phyloP scores from a whole-genome alignment of 2,888 invertebrate species.

The Petrophora chlorosata region DNA sequence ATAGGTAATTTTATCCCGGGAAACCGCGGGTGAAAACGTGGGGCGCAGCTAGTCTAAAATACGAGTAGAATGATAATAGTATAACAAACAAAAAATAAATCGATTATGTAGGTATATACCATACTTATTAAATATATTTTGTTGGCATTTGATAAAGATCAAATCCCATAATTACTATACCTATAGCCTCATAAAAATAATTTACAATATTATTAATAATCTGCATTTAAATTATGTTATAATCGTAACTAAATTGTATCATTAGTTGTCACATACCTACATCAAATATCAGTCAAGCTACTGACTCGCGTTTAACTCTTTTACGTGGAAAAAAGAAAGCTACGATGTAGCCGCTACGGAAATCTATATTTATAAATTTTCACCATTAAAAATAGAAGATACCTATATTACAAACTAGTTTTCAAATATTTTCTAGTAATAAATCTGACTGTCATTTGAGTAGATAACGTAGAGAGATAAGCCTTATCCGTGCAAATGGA shows the following conservation, averaged over 20 bases:
- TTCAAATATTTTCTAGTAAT: background rate
- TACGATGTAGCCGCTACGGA: conserved; percentile 15
- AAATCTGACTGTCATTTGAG: conserved; percentile 13
- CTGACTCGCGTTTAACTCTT: conserved; percentile 50
- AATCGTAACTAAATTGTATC: too few relatives aligned
- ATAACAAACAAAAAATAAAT: too few relatives aligned
- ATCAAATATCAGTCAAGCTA: background rate
- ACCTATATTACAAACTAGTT: too few relatives aligned
- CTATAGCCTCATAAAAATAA: background rate
- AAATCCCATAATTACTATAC: background rate
- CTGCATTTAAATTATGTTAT: too few relatives aligned
- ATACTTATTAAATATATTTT: background rate
- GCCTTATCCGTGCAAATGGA: conserved; percentile 20
- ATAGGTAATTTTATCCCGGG: too few relatives aligned
- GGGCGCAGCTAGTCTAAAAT: too few relatives aligned
- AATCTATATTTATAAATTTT: background rate
- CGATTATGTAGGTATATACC: too few relatives aligned
- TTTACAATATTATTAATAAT: too few relatives aligned
- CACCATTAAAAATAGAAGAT: too few relatives aligned
- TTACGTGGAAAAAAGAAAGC: conserved; percentile 27
- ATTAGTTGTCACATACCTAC: background rate
- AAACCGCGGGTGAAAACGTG: too few relatives aligned
- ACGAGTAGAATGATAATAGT: too few relatives aligned
- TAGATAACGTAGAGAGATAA: conserved; percentile 10
- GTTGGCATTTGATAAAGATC: conserved; percentile 10